These are phyloP conservation scores for Nomia melanderi DNA, from an alignment of 1,140 invertebrate genomes.

Conservation along the genomic window DNA sequence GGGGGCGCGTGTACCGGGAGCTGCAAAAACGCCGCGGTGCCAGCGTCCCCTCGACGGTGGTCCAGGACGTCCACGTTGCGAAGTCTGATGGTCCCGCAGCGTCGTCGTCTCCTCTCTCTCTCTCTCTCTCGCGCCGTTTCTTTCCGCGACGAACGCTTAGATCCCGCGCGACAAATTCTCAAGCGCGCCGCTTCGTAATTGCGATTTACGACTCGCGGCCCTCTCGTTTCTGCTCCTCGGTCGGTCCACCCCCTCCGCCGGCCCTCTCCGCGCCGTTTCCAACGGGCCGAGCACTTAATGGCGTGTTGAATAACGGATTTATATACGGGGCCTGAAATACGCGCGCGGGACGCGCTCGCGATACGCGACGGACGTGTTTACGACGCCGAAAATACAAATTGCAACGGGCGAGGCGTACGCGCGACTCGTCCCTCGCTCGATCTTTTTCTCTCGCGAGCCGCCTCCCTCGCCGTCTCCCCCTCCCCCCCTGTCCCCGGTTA, in stretches of 20 bases:
- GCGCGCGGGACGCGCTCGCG: constrained; percentile 56
- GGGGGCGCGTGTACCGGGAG: background rate
- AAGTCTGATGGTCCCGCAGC: constrained; percentile 50
- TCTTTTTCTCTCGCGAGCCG: too few species aligned
- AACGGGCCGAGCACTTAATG: constrained; percentile 76
- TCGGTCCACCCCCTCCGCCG: background rate
- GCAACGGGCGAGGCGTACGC: constrained; percentile 39
- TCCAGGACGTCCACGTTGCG: constrained; percentile 56
- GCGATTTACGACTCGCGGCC: constrained; percentile 77
- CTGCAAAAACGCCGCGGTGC: constrained; percentile 41
- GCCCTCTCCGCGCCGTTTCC: constrained; percentile 54
- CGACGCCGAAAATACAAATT: constrained; percentile 77
- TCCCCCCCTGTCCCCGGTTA: constrained; percentile 2
- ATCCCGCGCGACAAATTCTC: constrained; percentile 79
- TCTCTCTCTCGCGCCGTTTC: too few species aligned
- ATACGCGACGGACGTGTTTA: constrained; percentile 73
- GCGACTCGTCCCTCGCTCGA: background rate
- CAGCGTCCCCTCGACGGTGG: constrained; percentile 61
- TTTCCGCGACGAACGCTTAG: constrained; percentile 69
- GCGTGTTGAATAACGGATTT: constrained; percentile 81
- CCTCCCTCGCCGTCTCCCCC: too few species aligned
- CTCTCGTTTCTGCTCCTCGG: constrained; percentile 33
- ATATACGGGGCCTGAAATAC: constrained; percentile 77
- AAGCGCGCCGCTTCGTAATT: constrained; percentile 79
- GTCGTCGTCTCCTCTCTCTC: constrained; percentile 10